Conservation (phyloP, 2,113 vertebrate genomes). For the Plectropomus leopardus region DNA sequence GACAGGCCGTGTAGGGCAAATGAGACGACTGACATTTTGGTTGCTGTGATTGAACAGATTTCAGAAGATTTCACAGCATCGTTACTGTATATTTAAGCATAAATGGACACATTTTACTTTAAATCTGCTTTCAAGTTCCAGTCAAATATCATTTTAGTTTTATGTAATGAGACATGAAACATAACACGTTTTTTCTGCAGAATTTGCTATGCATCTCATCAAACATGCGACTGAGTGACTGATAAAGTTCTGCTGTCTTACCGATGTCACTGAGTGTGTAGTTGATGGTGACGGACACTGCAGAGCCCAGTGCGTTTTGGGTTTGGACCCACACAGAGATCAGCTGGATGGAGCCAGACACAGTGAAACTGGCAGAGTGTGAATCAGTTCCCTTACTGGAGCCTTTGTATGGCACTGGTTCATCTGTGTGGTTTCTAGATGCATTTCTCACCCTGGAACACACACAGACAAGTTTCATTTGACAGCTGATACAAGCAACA, state of each 20-base stretch:
- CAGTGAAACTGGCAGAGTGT: conserved; percentile 30
- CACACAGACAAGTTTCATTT: conserved; percentile 29
- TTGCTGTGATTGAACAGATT: neutral
- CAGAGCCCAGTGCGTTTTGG: conserved; percentile 71
- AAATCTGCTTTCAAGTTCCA: neutral
- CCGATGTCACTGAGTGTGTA: conserved; percentile 80
- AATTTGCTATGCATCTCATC: neutral
- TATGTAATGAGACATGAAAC: neutral
- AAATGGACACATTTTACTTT: neutral
- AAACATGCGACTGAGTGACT: neutral
- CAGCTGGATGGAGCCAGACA: conserved; percentile 36
- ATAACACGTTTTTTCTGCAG: neutral
- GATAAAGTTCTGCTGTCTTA: conserved; percentile 48
- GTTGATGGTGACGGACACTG: conserved; percentile 26
- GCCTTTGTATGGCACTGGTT: accelerated
- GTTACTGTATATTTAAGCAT: neutral
- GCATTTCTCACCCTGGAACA: conserved; percentile 72
- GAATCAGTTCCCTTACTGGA: conserved; percentile 7
- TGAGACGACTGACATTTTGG: neutral
- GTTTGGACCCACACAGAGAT: conserved; percentile 69
- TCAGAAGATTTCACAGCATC: neutral
- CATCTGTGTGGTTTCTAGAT: conserved; percentile 7
- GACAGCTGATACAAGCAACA: neutral
- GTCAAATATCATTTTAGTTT: neutral
- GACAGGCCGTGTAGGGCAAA: neutral